Conservation (phyloP, 2,797 vertebrate species). For the Anguilla obscura region DNA sequence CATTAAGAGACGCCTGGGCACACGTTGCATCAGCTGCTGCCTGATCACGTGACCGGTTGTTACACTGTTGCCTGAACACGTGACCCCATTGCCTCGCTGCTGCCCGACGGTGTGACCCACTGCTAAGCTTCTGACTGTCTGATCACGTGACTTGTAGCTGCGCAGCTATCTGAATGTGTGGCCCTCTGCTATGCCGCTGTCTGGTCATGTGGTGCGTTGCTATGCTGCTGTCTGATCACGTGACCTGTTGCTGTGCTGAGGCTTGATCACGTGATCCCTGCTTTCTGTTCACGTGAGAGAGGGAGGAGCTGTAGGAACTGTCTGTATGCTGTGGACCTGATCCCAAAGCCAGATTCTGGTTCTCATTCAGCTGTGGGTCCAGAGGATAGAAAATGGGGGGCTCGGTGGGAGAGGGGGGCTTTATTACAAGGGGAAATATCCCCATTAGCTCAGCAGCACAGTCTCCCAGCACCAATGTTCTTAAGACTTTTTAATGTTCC, state of each 20-base stretch:
- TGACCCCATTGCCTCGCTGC: not conserved
- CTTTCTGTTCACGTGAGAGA: not conserved
- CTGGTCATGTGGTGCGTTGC: slow-evolving; percentile 88
- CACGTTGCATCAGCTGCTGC: slow-evolving; percentile 98
- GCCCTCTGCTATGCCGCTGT: slow-evolving; percentile 77
- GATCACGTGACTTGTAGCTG: not conserved
- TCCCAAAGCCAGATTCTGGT: not conserved
- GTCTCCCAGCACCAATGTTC: not conserved
- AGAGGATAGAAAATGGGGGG: not conserved
- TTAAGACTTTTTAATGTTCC: not conserved
- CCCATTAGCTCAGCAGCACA: not conserved
- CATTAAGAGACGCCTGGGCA: slow-evolving; percentile 92
- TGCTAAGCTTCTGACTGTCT: not conserved
- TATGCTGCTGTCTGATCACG: not conserved
- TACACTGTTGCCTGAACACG: not conserved
- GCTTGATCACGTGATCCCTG: not conserved
- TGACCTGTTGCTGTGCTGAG: not conserved
- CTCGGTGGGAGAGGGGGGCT: too few relatives aligned
- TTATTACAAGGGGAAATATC: not conserved
- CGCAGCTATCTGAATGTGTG: not conserved
- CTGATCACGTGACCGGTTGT: slow-evolving; percentile 88
- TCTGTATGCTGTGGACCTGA: not conserved
- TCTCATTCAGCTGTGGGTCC: not conserved
- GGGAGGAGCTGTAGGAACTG: not conserved
- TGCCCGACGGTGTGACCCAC: not conserved